Base-by-base conservation (phyloP, 2,113 vertebrate species). In the Brachyistius frenatus region DNA sequence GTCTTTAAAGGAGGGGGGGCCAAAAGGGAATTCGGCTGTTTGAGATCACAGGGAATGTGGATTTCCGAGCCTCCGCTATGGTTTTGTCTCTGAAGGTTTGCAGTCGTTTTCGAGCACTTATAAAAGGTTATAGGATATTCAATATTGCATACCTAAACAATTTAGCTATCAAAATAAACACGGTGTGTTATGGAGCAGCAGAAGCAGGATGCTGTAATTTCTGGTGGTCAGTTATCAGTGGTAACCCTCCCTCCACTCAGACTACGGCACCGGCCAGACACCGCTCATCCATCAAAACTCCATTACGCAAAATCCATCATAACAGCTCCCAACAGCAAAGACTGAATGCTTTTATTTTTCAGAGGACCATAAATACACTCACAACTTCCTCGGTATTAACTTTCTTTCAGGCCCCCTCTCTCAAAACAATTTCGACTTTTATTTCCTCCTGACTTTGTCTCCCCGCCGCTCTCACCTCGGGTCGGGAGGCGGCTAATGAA, bases 291-390 rank as follows among this genome's bases (percentile, higher is more conserved):
- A 92, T 93, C 93, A 94, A 87, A 92, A 93, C 91, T 91, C 85
- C 88, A 92, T 93, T 91, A 93, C 84, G 88, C 80, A 87, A 82
- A 80, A 92, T 94, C 80, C 89, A 92, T 92, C 87, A 92, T 73
- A 78, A 66, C 81, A 69, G 70, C 89, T 80, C 76, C 73, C 73
- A 85, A 77, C 64, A 68, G 77, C 76, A 53, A 75, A 65, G 65
- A 65, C 44, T 8, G 44, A 72, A 66, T 57, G 60, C 70, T 86
- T 87, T 74, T 83, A 81, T 78, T 89, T 86, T 90, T 74, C 70
- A 71, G 78, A 57, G 50, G 74, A 66, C 85, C 72, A 84, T 86
- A 85, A 86, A 89, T 90, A 84, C 75, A 84, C 84, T 83, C 60
- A 55, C 67, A 77, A 67, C 63, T 83, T 91, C 80, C 78, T 77